Conservation (phyloP, 2,888 invertebrate species). For the Lepidocyrtinus sp. region DNA sequence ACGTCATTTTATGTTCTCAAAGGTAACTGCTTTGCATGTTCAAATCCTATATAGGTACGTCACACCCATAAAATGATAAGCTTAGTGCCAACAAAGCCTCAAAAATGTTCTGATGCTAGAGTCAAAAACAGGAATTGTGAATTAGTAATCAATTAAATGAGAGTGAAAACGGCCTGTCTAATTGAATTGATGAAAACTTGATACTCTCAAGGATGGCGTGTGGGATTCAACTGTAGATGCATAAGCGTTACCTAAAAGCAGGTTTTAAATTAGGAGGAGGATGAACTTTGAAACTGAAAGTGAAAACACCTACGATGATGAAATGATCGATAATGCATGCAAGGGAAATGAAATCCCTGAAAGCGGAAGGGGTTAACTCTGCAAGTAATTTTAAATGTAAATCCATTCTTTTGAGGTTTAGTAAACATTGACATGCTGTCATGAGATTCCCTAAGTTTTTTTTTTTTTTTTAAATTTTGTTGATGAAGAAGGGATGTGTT, state of each 20-base stretch:
- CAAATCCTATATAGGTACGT: no score
- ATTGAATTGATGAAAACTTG: background rate
- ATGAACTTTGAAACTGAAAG: slow-evolving; percentile 23
- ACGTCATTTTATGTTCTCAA: background rate
- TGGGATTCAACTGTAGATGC: background rate
- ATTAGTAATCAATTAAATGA: slow-evolving; percentile 21
- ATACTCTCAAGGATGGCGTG: background rate
- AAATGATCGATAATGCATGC: slow-evolving; percentile 7
- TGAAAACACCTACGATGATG: slow-evolving; percentile 20
- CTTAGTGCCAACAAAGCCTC: background rate
- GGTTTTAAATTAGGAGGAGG: slow-evolving; percentile 36
- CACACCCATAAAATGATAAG: background rate
- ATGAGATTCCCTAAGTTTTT: no score
- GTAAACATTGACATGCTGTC: slow-evolving; percentile 9
- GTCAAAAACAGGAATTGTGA: background rate
- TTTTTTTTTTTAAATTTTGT: no score
- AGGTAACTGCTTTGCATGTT: background rate
- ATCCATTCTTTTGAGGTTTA: background rate
- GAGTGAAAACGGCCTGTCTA: slow-evolving; percentile 31
- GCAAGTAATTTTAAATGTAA: slow-evolving; percentile 17
- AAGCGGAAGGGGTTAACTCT: background rate
- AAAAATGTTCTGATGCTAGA: background rate
- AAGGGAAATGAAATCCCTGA: background rate
- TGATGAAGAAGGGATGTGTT: no score
- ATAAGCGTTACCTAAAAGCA: slow-evolving; percentile 8